phyloP scores from a whole-genome alignment of 2,113 vertebrate genomes.

The Rousettus leschenaultii region DNA sequence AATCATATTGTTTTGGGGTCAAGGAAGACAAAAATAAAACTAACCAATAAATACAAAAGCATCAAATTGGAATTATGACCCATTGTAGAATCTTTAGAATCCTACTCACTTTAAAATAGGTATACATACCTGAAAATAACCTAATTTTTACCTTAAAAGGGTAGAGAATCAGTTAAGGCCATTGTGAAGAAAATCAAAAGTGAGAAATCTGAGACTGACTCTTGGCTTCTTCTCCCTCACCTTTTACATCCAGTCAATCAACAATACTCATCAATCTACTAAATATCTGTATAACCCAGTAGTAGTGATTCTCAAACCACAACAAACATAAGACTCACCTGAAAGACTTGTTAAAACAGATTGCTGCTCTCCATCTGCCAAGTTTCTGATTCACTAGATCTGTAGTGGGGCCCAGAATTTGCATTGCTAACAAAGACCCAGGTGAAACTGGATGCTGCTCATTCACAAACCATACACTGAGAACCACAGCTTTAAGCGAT shows the following conservation, averaged over 20 bases:
- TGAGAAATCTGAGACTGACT: neutral
- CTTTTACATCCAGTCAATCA: neutral
- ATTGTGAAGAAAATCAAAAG: conserved; percentile 5
- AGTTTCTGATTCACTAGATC: neutral
- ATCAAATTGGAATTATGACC: neutral
- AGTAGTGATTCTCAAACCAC: conserved; percentile 27
- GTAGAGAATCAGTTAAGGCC: neutral
- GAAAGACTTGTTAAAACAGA: conserved; percentile 10
- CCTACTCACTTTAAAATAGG: neutral
- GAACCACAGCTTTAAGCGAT: neutral
- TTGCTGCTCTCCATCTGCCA: neutral
- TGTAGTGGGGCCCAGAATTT: neutral
- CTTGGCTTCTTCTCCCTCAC: neutral
- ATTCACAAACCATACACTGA: neutral
- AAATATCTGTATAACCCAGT: neutral
- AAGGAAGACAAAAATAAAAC: neutral
- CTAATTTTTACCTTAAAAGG: neutral
- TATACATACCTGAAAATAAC: neutral
- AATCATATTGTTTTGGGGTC: neutral
- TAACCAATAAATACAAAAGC: neutral
- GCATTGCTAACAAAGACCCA: conserved; percentile 3
- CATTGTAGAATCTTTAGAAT: neutral
- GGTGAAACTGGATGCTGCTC: neutral
- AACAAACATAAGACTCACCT: neutral
- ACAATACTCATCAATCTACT: neutral